These are phyloP conservation scores for Sturmia bella DNA, from an alignment of 2,888 invertebrate species.

Conservation along the genomic window DNA sequence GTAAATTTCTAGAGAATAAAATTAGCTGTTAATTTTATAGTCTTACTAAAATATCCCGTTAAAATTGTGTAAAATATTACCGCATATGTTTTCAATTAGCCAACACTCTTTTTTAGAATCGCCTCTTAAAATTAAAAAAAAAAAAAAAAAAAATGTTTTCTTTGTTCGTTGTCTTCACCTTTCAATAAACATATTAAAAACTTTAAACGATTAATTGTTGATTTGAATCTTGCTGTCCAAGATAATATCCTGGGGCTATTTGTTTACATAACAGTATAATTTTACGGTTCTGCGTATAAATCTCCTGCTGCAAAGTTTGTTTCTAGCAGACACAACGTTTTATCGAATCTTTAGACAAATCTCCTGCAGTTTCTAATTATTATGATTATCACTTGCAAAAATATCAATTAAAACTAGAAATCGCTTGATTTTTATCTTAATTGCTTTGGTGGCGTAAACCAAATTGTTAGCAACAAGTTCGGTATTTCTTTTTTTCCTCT, in stretches of 20 bases:
- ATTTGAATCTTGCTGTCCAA: constrained; percentile 28
- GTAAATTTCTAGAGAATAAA: too few species aligned
- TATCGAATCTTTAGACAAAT: constrained; percentile 55
- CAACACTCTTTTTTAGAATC: too few species aligned
- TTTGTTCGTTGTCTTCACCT: constrained; percentile 22
- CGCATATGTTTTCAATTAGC: too few species aligned
- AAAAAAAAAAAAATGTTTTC: not conserved
- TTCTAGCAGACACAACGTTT: not conserved
- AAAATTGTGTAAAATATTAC: too few species aligned
- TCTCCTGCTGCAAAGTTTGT: not conserved
- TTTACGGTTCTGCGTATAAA: constrained; percentile 14
- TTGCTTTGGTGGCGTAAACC: constrained; percentile 52
- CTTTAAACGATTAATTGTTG: constrained; percentile 37
- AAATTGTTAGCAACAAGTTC: constrained; percentile 43
- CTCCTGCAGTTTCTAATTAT: constrained; percentile 64
- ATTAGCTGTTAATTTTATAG: too few species aligned
- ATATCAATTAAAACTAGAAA: constrained; percentile 64
- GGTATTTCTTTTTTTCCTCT: too few species aligned
- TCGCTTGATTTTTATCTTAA: constrained; percentile 62
- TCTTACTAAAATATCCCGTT: too few species aligned
- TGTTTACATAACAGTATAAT: constrained; percentile 55
- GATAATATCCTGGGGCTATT: constrained; percentile 41
- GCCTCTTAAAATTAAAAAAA: too few species aligned
- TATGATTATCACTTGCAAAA: constrained; percentile 65
- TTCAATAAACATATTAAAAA: constrained; percentile 1